Evolutionary conservation across 2,797 vertebrate species (phyloP), one percentile per base, ranked within the genome.

Genomic region (Myioborus miniatus): DNA sequence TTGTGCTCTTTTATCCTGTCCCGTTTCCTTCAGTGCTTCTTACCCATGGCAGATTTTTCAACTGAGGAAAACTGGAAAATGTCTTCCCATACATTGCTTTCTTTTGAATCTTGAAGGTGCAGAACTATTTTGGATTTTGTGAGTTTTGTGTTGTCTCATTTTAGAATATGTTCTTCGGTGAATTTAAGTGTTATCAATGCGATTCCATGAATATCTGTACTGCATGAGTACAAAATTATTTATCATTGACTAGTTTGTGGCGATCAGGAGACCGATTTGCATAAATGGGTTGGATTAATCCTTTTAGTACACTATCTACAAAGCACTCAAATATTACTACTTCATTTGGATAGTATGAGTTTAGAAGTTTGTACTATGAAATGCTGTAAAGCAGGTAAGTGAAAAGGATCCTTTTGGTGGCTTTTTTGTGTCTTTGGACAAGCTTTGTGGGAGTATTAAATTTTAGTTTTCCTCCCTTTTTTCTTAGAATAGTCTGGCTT

Each of bases 401-500:
- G 32, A 75, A 53, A 49, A 80, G 53, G 22, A 36, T 78, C n/a
- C 20, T 29, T 10, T 71, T 75, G 37, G 24, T 62, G 63, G 19
- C 19, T 56, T 64, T 67, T 55, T 64, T 65, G 37, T 27, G 4
- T 56, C 47, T 93, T 91, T 85, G 64, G 27, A 56, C 18, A 39
- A 70, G 17, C 27, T 80, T 91, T 68, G 15, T 75, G 12, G 56
- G 71, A 79, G 32, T 36, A 22, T 12, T 32, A 43, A 20, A 6
- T n/a, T 39, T 43, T 34, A 12, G 46, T 46, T 39, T 3, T 0
- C 2, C 2, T 0, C 59, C 7, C 36, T 17, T 79, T 67, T 60
- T 46, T 4, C 8, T 50, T 53, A 27, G 19, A 87, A 7, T 87
- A 37, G 36, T 87, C 34, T 75, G n/a, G 15, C 1, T 77, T 80